Conservation (phyloP, 2,113 vertebrate species). For the Himantopus leucocephalus region DNA sequence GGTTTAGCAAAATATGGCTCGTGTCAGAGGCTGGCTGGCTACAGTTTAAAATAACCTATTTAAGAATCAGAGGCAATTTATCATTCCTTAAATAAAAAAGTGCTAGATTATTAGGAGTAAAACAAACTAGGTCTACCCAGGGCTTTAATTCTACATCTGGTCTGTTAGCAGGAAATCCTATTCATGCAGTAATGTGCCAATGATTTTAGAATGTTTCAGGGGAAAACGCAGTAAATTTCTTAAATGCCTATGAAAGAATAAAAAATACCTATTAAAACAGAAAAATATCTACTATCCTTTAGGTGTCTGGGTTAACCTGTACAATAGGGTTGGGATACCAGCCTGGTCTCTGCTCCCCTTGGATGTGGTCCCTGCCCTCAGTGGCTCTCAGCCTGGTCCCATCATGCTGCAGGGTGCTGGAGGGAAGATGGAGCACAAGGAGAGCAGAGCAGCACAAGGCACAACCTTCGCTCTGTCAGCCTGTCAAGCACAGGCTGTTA, state of each 20-base stretch:
- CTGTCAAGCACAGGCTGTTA: neutral
- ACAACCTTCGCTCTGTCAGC: neutral
- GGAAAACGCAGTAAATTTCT: neutral
- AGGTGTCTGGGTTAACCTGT: neutral
- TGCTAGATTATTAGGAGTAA: neutral
- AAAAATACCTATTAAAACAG: neutral
- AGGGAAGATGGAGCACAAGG: neutral
- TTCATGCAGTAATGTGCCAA: neutral
- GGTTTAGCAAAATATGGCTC: neutral
- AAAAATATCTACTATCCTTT: neutral
- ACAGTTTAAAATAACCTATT: neutral
- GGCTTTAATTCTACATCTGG: neutral
- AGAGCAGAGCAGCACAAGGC: neutral
- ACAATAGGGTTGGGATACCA: neutral
- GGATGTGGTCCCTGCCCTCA: neutral
- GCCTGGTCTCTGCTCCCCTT: neutral
- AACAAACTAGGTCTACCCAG: neutral
- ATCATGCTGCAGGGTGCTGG: neutral
- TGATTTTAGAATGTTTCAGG: neutral
- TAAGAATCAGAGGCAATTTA: neutral
- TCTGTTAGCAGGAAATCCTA: neutral
- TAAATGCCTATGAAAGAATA: neutral
- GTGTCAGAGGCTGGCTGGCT: neutral
- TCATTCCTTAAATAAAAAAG: neutral
- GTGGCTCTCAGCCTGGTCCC: neutral